Evolutionary conservation across 2,797 vertebrate species (phyloP), one percentile per base, ranked within the genome.

Genomic region (Paratrypauchen microcephalus): DNA sequence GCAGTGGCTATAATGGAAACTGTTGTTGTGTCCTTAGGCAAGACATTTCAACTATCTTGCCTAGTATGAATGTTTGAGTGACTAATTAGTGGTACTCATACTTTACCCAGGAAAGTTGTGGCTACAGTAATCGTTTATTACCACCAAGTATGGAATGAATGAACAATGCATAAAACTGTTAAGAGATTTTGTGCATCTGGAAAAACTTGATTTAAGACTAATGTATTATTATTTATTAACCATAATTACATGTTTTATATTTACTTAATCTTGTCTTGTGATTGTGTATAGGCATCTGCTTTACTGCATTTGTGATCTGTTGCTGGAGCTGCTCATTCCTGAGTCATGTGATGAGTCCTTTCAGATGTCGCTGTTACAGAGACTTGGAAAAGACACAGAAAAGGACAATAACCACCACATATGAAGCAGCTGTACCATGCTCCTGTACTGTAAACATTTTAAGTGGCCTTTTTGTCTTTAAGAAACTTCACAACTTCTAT

Each of bases 271-370:
- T 23, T 54, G 52, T 23, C 24, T 15, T 57, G 23, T 57, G 55
- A 57, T 57, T 30, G 56, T 64, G 9, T 86, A 19, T 74, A 97
- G 96, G 80, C 95, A 98, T 86, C 91, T 98, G 83, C 91, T 96
- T 86, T 97, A 94, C 83, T 95, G 94, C 83, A 89, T 96, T 73
- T 94, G 95, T 83, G 96, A 97, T 78, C 86, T 97, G 83, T 91
- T 98, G 71, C 86, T 98, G 89, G 96, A 97, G 85, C 94, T 95
- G 75, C 82, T 97, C 85, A 91, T 96, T 79, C 93, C 95, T 6
- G 92, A 94, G 78, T 90, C 80, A 16, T 91, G 91, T 41, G 81
- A 88, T 1, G 69, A 94, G 76, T 84, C 85, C 65, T 93, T 92
- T 73, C 91, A 93, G 80, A 86, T 13, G 54, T 86, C 77, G 59